Percentiles rank a stretch among this genome's conserved stretches.
Conservation (phyloP, 2,113 vertebrate species). For the Fulica atra region DNA sequence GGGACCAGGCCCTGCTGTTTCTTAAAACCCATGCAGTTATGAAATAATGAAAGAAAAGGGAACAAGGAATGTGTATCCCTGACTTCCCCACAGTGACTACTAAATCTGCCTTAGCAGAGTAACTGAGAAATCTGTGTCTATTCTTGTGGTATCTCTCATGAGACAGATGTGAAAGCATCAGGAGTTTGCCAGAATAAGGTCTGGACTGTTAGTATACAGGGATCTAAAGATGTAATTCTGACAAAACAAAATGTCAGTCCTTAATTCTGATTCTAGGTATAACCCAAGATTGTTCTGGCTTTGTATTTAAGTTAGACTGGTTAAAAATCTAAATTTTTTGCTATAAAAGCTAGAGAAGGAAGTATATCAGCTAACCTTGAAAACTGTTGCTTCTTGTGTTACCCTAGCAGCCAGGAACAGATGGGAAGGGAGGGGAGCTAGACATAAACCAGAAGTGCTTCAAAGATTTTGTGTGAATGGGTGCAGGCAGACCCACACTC, state of each 20-base stretch:
- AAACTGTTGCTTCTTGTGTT: neutral
- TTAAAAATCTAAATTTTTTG: neutral
- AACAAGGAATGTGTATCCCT: neutral
- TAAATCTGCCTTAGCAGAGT: neutral
- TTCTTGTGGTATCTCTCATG: neutral
- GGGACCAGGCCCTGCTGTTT: neutral
- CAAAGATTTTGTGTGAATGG: neutral
- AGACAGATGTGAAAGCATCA: neutral
- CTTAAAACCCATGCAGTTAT: neutral
- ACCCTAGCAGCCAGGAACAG: neutral
- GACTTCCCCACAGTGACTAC: neutral
- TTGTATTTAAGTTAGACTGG: neutral
- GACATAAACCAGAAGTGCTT: neutral
- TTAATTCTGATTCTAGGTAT: neutral
- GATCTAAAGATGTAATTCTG: neutral
- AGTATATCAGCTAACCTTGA: neutral
- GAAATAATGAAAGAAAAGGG: neutral
- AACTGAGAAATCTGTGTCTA: neutral
- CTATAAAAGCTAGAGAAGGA: neutral
- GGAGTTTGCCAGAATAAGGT: neutral
- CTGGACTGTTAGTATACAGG: neutral
- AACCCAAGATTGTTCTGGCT: neutral
- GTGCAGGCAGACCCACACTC: fast-evolving
- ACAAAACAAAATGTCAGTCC: neutral
- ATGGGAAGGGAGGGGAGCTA: neutral